Percentiles rank a stretch among this genome's conserved stretches.
These are phyloP conservation scores for Drosophila formosana DNA, from an alignment of 2,888 invertebrate genomes.

Conservation along the genomic window DNA sequence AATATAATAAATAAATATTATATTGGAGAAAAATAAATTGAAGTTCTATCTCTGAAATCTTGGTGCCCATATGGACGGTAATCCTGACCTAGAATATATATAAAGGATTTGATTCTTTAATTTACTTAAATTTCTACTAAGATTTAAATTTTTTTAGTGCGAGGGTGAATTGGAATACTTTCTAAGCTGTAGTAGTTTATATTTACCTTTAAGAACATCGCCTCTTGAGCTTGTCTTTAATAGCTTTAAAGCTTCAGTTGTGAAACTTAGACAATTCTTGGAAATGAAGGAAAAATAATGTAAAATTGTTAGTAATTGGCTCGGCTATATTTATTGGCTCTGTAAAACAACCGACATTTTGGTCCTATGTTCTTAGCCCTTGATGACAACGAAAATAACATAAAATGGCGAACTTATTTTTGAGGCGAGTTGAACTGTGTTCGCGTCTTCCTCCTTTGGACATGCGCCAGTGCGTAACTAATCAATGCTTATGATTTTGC, in stretches of 20 bases:
- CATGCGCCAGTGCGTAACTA: slow-evolving; percentile 54
- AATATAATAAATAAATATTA: too few relatives aligned
- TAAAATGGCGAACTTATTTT: slow-evolving; percentile 36
- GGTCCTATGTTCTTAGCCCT: slow-evolving; percentile 42
- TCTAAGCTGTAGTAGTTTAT: background rate
- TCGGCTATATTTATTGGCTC: slow-evolving; percentile 36
- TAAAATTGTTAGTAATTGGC: slow-evolving; percentile 22
- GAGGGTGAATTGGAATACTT: too few relatives aligned
- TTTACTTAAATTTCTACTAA: too few relatives aligned
- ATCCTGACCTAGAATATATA: too few relatives aligned
- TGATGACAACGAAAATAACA: slow-evolving; percentile 34
- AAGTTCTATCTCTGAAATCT: too few relatives aligned
- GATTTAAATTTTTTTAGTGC: too few relatives aligned
- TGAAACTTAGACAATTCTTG: slow-evolving; percentile 8
- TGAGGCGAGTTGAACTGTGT: background rate
- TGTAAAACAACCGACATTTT: slow-evolving; percentile 41
- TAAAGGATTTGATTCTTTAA: too few relatives aligned
- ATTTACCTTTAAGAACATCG: slow-evolving; percentile 15
- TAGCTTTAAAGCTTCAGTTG: background rate
- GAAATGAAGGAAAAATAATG: slow-evolving; percentile 11
- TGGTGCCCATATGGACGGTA: too few relatives aligned
- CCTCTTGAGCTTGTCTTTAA: slow-evolving; percentile 1
- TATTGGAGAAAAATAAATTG: too few relatives aligned
- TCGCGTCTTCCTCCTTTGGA: slow-evolving; percentile 8
- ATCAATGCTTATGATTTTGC: slow-evolving; percentile 61